Evolutionary conservation across 2,797 vertebrate species (phyloP), one percentile per base, ranked within the genome.

Genomic region (Allobates femoralis): DNA sequence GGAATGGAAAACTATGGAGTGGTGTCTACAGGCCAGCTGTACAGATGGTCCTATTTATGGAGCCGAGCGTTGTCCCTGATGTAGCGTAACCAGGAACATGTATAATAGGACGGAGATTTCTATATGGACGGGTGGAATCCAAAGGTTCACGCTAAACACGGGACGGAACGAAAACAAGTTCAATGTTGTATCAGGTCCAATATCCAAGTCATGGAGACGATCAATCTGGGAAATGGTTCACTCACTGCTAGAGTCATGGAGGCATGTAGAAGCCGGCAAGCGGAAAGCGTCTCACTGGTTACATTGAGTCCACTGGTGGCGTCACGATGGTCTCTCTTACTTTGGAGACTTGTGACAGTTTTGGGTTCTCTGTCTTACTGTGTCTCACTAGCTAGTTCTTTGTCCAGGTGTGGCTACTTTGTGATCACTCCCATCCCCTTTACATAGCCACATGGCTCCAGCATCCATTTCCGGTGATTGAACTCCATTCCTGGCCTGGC

Each of bases 31-130:
- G 28, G 78, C 53, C 32, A 46, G 78, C 37, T 46, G 56, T 46
- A 50, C 78, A 80, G 58, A 37, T 80, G 78, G 32, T 80, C 78
- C 60, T 66, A 62, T 50, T 80, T 64, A 64, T 46, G n/a, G 41
- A 30, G 58, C 58, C 4, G 19, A 62, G 23, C 5, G 32, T 2
- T 26, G 53, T 78, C 75, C 75, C 75, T 78, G 51, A 56, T 56
- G 75, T 10, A 56, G 75, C 58, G 55, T 78, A 78, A 78, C 21
- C 2, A 34, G 55, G 55, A 56, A 37, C 53, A 77, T 32, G 75
- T 5, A 78, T 58, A 11, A 23, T 34, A 11, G 21, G 75, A 58
- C 34, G 51, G 51, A 32, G 19, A 3, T 7, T 32, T 37, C 32
- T 8, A 34, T 26, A 37, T 32, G 19, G 30, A 56, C 53, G 11